Evolutionary conservation across 1,140 invertebrate genomes (phyloP).

Genomic region (Lordiphosa clarofinis): DNA sequence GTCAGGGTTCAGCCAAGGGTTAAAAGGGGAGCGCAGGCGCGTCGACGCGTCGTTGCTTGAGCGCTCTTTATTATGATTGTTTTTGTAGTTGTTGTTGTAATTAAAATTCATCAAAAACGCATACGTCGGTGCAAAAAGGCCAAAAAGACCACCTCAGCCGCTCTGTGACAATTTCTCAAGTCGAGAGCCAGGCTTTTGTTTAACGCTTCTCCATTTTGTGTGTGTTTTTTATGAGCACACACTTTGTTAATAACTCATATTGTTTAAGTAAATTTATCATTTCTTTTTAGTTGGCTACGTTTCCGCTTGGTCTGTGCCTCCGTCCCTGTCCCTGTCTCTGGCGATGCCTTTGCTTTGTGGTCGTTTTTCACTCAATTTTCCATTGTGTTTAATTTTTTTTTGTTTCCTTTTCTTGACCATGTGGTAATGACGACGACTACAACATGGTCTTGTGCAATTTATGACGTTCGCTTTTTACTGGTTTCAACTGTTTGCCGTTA

Average conservation of each 20-base stretch:
- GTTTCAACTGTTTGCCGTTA: conserved; percentile 16
- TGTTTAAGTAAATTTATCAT: conserved; percentile 35
- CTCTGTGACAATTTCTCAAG: conserved; percentile 16
- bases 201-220: conserved; percentile 5
- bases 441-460: conserved; percentile 47
- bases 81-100: conserved; percentile 49
- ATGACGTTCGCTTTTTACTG: conserved; percentile 41
- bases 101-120: conserved; percentile 65
- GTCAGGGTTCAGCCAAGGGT: conserved; percentile 44
- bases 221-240: conserved; percentile 33
- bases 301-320: conserved; percentile 23
- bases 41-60: conserved; percentile 10
- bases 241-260: conserved; percentile 50
- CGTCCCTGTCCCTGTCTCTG: background rate
- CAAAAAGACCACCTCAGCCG: conserved; percentile 15
- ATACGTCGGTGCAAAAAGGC: conserved; percentile 44
- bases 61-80: conserved; percentile 34
- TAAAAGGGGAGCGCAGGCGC: conserved; percentile 70
- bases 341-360: conserved; percentile 1
- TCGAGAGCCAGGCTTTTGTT: conserved; percentile 1
- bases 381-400: conserved; percentile 19
- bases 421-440: conserved; percentile 35
- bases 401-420: conserved; percentile 27
- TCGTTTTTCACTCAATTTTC: conserved; percentile 6
- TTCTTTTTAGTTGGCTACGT: conserved; percentile 22